A percentile compares a stretch with the other conserved stretches of the same genome.
Evolutionary conservation across 2,113 vertebrate species (phyloP).

Genomic region (Polyodon spathula): DNA sequence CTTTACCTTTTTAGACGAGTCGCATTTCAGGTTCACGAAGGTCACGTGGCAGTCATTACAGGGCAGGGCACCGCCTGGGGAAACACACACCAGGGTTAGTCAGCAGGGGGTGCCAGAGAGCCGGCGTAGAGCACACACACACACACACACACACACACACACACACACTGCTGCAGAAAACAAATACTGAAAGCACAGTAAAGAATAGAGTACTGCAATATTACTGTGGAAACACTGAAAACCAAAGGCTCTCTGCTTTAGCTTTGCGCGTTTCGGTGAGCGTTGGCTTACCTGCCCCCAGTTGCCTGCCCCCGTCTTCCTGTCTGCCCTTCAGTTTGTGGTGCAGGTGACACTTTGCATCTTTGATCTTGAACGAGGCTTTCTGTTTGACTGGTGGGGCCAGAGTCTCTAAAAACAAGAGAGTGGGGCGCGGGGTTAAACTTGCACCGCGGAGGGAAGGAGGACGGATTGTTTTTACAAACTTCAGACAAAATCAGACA

Average conservation of each 20-base stretch:
- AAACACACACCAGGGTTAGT: no score
- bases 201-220: not conserved
- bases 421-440: constrained; percentile 25
- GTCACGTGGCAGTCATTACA: constrained; percentile 90
- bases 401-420: constrained; percentile 79
- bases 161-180: no score
- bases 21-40: constrained; percentile 92
- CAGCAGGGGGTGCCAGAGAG: no score
- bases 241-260: no score
- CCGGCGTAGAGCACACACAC: not conserved
- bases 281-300: constrained; percentile 55
- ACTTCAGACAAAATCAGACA: no score
- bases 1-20: constrained; percentile 83
- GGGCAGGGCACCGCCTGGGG: constrained; percentile 56
- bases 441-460: constrained; percentile 7
- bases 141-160: not conserved
- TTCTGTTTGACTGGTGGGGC: constrained; percentile 81
- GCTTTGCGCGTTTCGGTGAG: no score
- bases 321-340: constrained; percentile 70
- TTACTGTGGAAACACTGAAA: no score
- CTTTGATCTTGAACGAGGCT: constrained; percentile 92
- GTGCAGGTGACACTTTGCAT: constrained; percentile 89
- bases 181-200: no score
- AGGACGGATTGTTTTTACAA: no score
- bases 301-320: constrained; percentile 67